A percentile compares a stretch with the other conserved stretches of the same genome.
Evolutionary conservation across 1,140 invertebrate species (phyloP).

Genomic region (Bombus ignitus): DNA sequence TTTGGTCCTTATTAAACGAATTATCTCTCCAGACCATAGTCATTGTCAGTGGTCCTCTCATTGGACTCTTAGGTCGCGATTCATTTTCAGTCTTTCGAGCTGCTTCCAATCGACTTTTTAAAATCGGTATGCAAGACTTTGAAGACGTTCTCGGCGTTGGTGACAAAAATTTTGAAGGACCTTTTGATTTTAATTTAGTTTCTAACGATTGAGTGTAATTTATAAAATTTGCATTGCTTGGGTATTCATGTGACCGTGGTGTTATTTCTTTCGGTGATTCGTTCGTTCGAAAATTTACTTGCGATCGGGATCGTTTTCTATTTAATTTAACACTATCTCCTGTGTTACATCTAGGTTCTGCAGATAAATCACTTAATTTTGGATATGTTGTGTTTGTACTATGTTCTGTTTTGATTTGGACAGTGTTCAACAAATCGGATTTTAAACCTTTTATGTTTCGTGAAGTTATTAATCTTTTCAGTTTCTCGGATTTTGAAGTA

Average conservation of each 20-base stretch:
- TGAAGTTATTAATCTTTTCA: not conserved
- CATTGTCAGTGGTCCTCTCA: slow-evolving; percentile 59
- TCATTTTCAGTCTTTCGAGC: slow-evolving; percentile 40
- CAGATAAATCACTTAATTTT: slow-evolving; percentile 20
- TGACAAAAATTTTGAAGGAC: not conserved
- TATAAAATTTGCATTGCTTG: not conserved
- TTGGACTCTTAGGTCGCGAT: slow-evolving; percentile 55
- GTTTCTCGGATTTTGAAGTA: not conserved
- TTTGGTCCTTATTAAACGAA: not conserved
- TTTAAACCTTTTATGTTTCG: slow-evolving; percentile 6
- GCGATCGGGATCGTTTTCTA: slow-evolving; percentile 50
- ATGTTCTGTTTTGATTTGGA: not conserved
- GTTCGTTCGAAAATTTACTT: slow-evolving; percentile 22
- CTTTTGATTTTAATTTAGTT: slow-evolving; percentile 11
- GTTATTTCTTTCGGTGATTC: not conserved
- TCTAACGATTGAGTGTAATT: not conserved
- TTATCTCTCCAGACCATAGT: slow-evolving; percentile 42
- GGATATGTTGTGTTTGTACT: not conserved
- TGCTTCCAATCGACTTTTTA: slow-evolving; percentile 62
- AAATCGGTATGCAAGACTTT: slow-evolving; percentile 71
- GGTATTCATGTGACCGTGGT: not conserved
- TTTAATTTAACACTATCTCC: slow-evolving; percentile 20
- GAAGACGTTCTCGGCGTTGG: slow-evolving; percentile 27
- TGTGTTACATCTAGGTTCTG: not conserved
- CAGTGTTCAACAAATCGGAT: not conserved